Percentiles rank a stretch among this genome's conserved stretches.
These are phyloP conservation scores for Siniperca scherzeri DNA, from an alignment of 2,797 vertebrate genomes.

Conservation along the genomic window DNA sequence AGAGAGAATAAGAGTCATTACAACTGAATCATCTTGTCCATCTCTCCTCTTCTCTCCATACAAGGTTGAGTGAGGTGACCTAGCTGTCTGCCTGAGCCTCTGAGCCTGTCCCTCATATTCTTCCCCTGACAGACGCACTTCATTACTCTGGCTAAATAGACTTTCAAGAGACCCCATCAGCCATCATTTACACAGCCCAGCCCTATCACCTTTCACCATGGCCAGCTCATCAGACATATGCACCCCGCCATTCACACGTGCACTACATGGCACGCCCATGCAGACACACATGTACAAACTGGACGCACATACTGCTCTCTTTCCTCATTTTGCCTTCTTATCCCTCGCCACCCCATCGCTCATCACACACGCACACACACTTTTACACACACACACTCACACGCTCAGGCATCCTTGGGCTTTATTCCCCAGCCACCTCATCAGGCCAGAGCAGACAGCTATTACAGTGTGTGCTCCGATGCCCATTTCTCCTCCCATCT, in stretches of 20 bases:
- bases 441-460: constrained; percentile 76
- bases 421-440: constrained; percentile 74
- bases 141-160: constrained; percentile 83
- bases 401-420: constrained; percentile 56
- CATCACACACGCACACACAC: constrained; percentile 28
- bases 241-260: constrained; percentile 47
- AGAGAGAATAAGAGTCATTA: constrained; percentile 60
- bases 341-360: constrained; percentile 57
- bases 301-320: constrained; percentile 1
- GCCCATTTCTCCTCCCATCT: constrained; percentile 65
- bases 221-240: constrained; percentile 68
- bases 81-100: constrained; percentile 66
- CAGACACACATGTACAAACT: constrained; percentile 20
- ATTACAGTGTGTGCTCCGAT: constrained; percentile 66
- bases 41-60: constrained; percentile 50
- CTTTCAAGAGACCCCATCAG: constrained; percentile 80
- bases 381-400: constrained; percentile 30
- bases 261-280: constrained; percentile 32
- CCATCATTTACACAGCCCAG: constrained; percentile 69
- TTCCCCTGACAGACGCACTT: constrained; percentile 74
- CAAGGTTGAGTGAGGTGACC: constrained; percentile 75
- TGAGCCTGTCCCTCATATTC: constrained; percentile 72
- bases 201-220: constrained; percentile 73
- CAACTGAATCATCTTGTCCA: constrained; percentile 65
- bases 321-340: constrained; percentile 45